Evolutionary conservation across 2,888 invertebrate genomes (phyloP), one percentile per base, ranked within the genome.

Genomic region (Lepetodrilus schrolli): DNA sequence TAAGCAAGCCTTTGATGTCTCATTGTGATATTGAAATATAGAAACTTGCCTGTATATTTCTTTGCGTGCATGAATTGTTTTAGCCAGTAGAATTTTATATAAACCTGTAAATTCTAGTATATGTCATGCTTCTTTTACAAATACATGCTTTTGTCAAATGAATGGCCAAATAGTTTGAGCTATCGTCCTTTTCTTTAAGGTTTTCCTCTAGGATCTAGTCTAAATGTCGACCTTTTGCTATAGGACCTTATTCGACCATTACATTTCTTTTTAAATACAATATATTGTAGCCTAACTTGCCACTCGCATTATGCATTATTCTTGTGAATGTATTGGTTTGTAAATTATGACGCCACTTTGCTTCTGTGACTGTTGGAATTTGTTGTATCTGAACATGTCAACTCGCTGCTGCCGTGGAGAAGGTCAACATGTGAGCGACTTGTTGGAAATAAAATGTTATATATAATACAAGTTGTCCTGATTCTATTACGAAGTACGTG

Each of bases 391-490:
- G 26, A 34, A 30, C 43, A 30, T 58, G 58, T 58, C 7, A 58
- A 58, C n/a, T n/a, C n/a, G 34, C 58, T 58, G 58, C 58, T 58
- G n/a, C 30, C 26, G n/a, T 58, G 58, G 34, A 23, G 34, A 58
- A 30, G 58, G 17, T 30, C 26, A 30, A 58, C 58, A 58, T 30
- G 26, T 58, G 58, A 26, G 26, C 58, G 58, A 58, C 7, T 58
- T 58, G 58, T 58, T 58, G 23, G 58, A 58, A 58, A 58, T 58
- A 58, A 58, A 58, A 58, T 58, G 58, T 58, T 58, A 58, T 58
- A 58, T 58, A 30, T 58, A 58, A n/a, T n/a, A n/a, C n/a, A n/a
- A n/a, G n/a, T n/a, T n/a, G n/a, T n/a, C n/a, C n/a, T n/a, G n/a
- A n/a, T n/a, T n/a, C n/a, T n/a, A n/a, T n/a, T n/a, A n/a, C n/a